These are phyloP conservation scores for Plestiodon gilberti DNA, from an alignment of 2,113 vertebrate genomes.

Conservation along the genomic window DNA sequence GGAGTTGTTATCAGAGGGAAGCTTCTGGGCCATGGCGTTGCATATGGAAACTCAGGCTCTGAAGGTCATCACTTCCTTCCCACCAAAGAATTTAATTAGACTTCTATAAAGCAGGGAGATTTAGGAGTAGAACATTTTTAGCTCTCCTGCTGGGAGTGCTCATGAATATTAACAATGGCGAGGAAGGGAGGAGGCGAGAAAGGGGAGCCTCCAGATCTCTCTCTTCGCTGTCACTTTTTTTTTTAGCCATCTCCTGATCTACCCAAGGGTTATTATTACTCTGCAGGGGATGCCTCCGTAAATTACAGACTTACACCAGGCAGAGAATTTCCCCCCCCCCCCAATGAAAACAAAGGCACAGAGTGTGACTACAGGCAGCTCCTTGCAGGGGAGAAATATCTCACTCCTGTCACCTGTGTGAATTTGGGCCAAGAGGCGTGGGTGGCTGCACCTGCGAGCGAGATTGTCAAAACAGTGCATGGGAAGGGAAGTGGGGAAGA, in stretches of 20 bases:
- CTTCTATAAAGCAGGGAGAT: slow-evolving; percentile 62
- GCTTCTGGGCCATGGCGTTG: slow-evolving; percentile 18
- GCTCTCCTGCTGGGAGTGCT: slow-evolving; percentile 58
- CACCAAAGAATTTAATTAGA: slow-evolving; percentile 56
- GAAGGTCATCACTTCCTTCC: slow-evolving; percentile 59
- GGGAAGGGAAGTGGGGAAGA: too few species aligned
- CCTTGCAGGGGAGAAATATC: background rate
- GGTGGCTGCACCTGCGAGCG: too few species aligned
- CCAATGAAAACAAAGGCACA: fast-evolving
- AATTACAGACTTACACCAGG: background rate
- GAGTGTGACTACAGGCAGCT: too few species aligned
- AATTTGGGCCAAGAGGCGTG: background rate
- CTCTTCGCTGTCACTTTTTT: background rate
- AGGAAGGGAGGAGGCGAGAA: slow-evolving; percentile 16
- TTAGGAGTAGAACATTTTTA: slow-evolving; percentile 67
- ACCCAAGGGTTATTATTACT: background rate
- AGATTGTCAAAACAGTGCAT: background rate
- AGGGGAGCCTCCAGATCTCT: background rate
- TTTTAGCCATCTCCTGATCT: background rate
- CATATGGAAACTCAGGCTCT: slow-evolving; percentile 25
- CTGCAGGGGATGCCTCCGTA: background rate
- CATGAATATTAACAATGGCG: slow-evolving; percentile 68
- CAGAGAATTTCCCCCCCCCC: background rate
- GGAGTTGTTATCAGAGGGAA: background rate
- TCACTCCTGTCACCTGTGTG: background rate